A percentile compares a stretch with the other conserved stretches of the same genome.
These are phyloP conservation scores for Aotus griseimembra DNA, from an alignment of 2,797 vertebrate species.

Conservation along the genomic window DNA sequence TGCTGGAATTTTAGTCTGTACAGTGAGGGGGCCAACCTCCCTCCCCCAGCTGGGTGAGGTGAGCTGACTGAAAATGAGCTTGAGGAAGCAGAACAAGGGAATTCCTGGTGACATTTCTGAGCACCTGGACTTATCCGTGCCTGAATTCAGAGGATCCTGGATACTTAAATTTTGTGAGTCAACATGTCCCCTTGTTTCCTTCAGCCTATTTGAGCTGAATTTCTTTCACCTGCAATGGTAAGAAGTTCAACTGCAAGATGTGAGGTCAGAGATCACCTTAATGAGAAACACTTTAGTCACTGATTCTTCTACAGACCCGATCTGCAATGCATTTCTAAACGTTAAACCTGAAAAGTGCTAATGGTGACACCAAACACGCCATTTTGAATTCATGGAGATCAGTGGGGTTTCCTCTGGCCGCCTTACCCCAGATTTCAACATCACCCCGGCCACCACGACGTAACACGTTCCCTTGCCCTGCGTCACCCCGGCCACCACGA, in stretches of 20 bases:
- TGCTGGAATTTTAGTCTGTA: rapidly evolving
- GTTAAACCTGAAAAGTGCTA: neutral
- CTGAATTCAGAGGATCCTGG: neutral
- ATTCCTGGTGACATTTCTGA: neutral
- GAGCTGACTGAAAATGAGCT: neutral
- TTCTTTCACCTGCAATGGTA: neutral
- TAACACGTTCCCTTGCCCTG: neutral
- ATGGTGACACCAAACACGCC: too few species aligned
- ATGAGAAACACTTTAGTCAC: neutral
- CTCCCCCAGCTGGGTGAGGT: rapidly evolving
- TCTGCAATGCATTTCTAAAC: neutral
- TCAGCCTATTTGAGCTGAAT: neutral
- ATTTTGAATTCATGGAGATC: neutral
- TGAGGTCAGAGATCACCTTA: neutral
- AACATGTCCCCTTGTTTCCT: neutral
- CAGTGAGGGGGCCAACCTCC: neutral
- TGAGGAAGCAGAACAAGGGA: neutral
- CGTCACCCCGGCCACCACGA: too few species aligned
- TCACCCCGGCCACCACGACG: neutral
- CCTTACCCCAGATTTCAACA: neutral
- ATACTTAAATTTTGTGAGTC: neutral
- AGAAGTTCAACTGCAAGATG: neutral
- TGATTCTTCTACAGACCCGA: neutral
- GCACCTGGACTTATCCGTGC: neutral
- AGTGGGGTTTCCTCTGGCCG: neutral